Evolutionary conservation across 2,888 invertebrate species (phyloP).

Genomic region (Ophion ventricosus): DNA sequence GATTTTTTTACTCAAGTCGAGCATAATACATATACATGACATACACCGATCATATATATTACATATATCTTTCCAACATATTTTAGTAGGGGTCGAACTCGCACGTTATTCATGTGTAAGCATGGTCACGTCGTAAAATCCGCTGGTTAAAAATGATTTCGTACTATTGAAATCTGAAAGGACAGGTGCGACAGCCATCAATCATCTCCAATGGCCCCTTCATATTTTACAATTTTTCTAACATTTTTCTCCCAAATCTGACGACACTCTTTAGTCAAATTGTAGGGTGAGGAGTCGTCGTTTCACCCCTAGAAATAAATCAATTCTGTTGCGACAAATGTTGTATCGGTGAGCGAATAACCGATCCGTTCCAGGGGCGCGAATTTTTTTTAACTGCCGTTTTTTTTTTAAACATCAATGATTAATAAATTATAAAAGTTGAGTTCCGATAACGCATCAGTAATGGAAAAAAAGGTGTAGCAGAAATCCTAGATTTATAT

Average conservation of each 20-base stretch:
- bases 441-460: no score
- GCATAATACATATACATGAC: conserved; percentile 30
- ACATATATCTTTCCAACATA: conserved; percentile 14
- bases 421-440: no score
- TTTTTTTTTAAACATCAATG: no score
- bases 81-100: conserved; percentile 9
- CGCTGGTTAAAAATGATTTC: conserved; percentile 21
- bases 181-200: conserved; percentile 34
- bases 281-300: neutral
- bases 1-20: conserved; percentile 21
- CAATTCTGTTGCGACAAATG: neutral
- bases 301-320: neutral
- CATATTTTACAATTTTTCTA: conserved; percentile 23
- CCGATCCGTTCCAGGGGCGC: neutral
- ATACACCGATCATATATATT: conserved; percentile 10
- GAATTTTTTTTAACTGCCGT: neutral
- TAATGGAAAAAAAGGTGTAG: no score
- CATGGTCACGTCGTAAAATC: conserved; percentile 15
- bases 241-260: neutral
- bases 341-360: neutral
- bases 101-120: neutral
- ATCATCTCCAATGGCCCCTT: conserved; percentile 11
- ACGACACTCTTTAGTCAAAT: conserved; percentile 2
- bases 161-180: conserved; percentile 24
- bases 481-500: no score